phyloP scores from a whole-genome alignment of 2,797 vertebrate species.

The Pantherophis alleghaniensis region DNA sequence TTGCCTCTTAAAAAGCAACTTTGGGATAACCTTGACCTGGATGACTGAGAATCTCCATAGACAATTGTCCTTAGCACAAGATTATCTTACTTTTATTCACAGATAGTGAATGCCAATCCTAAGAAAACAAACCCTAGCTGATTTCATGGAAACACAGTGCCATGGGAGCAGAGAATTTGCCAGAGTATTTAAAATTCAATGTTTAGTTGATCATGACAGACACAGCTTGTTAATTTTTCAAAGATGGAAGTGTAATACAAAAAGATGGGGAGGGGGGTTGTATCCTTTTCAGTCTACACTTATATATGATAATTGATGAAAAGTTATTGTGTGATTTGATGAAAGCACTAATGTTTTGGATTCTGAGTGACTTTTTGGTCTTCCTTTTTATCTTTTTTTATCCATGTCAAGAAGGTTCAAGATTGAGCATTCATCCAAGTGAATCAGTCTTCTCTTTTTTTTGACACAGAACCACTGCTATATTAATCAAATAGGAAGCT shows the following conservation, averaged over 20 bases:
- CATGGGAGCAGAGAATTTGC: neutral
- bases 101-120: too few relatives aligned
- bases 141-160: neutral
- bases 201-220: neutral
- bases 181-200: neutral
- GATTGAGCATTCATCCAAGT: neutral
- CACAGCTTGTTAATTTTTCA: neutral
- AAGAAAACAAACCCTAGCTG: neutral
- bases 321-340: neutral
- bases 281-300: neutral
- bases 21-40: too few relatives aligned
- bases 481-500: neutral
- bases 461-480: neutral
- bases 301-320: neutral
- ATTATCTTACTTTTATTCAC: neutral
- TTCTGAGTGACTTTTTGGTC: neutral
- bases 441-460: neutral
- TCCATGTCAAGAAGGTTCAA: neutral
- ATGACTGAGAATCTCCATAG: too few relatives aligned
- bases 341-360: neutral
- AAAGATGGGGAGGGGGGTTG: too few relatives aligned
- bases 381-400: neutral
- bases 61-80: neutral
- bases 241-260: neutral
- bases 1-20: too few relatives aligned